Conservation (phyloP, 2,113 vertebrate species). For the Rousettus leschenaultii region DNA sequence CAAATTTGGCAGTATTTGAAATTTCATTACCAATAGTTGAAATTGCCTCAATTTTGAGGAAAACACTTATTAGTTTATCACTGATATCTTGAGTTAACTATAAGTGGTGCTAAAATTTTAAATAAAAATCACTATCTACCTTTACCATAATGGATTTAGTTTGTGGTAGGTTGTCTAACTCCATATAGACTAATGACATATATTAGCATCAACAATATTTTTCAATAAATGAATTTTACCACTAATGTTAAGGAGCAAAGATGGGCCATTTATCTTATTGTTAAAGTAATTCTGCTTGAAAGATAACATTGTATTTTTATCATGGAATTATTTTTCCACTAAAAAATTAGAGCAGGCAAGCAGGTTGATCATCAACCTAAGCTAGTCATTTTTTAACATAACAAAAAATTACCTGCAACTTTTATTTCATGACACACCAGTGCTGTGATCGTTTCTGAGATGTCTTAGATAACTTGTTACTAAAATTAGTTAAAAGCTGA, state of each 20-base stretch:
- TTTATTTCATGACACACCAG: not conserved
- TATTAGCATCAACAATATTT: not conserved
- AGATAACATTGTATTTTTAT: not conserved
- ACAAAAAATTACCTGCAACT: not conserved
- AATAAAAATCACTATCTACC: not conserved
- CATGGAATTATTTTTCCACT: not conserved
- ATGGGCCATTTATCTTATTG: not conserved
- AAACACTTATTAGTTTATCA: not conserved
- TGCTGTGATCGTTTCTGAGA: not conserved
- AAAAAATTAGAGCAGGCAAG: not conserved
- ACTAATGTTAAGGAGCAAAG: not conserved
- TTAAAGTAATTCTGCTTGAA: conserved; percentile 30
- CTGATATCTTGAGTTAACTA: not conserved
- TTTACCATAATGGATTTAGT: not conserved
- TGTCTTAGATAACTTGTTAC: not conserved
- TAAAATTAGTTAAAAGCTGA: not conserved
- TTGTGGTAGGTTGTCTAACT: not conserved
- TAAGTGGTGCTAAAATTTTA: not conserved
- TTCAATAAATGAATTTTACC: not conserved
- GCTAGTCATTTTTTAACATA: not conserved
- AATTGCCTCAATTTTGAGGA: not conserved
- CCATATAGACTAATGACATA: not conserved
- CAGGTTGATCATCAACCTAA: not conserved
- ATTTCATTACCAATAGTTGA: not conserved
- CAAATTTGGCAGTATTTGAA: not conserved